Percentiles rank a stretch among this genome's conserved stretches.
Conservation (phyloP, 2,888 invertebrate species). For the Sericinus montela region DNA sequence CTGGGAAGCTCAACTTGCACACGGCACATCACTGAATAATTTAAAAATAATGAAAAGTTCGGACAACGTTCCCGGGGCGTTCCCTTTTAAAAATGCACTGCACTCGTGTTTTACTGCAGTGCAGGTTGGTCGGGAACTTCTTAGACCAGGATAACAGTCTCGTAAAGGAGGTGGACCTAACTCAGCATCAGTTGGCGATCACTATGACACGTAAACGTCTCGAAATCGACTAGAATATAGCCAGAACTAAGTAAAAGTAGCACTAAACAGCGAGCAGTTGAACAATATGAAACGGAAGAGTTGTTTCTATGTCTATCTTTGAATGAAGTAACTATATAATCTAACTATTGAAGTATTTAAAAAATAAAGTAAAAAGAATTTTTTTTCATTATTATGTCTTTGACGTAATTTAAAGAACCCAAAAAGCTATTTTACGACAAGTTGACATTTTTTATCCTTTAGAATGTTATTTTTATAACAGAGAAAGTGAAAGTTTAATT, state of each 20-base stretch:
- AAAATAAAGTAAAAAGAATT: no score
- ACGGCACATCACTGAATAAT: slow-evolving; percentile 73
- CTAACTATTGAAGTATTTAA: no score
- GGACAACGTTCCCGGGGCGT: slow-evolving; percentile 58
- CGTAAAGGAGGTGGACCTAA: slow-evolving; percentile 63
- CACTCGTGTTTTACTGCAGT: slow-evolving; percentile 67
- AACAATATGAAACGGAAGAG: background rate
- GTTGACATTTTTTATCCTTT: no score
- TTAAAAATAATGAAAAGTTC: slow-evolving; percentile 73
- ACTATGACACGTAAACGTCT: slow-evolving; percentile 24
- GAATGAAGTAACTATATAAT: no score
- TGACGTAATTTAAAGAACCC: no score
- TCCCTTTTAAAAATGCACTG: slow-evolving; percentile 77
- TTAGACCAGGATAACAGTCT: slow-evolving; percentile 56
- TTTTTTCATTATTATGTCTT: no score
- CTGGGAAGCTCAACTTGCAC: slow-evolving; percentile 46
- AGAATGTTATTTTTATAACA: no score
- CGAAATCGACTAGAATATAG: slow-evolving; percentile 11
- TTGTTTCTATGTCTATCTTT: background rate
- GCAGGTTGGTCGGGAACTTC: slow-evolving; percentile 72
- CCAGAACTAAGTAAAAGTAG: slow-evolving; percentile 15
- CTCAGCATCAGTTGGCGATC: slow-evolving; percentile 40
- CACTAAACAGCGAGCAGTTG: slow-evolving; percentile 1
- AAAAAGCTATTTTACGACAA: no score
- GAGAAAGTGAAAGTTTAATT: no score